These are phyloP conservation scores for Polylopha cassiicola DNA, from an alignment of 2,888 invertebrate species.

Conservation along the genomic window DNA sequence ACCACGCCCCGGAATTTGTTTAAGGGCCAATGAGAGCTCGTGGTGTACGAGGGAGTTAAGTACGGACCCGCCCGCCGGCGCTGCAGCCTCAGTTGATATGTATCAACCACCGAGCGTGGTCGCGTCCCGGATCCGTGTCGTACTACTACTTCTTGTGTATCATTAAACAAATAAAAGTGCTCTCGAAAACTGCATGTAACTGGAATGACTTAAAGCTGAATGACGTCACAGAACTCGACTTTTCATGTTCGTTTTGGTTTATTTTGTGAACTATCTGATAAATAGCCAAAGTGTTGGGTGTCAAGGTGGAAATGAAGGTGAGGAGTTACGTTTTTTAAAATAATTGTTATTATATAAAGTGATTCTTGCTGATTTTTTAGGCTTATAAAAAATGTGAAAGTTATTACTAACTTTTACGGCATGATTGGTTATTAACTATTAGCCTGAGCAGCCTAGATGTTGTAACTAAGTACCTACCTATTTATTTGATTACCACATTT, in stretches of 20 bases:
- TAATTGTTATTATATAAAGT: no score
- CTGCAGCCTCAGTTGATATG: constrained; percentile 44
- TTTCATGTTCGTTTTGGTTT: constrained; percentile 40
- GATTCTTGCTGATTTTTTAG: no score
- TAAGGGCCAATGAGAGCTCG: constrained; percentile 38
- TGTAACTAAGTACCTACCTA: no score
- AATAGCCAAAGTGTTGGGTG: constrained; percentile 55
- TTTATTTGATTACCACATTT: no score
- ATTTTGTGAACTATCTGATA: constrained; percentile 41
- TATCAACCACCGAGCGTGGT: constrained; percentile 42
- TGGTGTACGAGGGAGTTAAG: constrained; percentile 24
- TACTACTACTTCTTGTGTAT: constrained; percentile 14
- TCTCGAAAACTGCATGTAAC: constrained; percentile 12
- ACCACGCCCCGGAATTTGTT: constrained; percentile 31
- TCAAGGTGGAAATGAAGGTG: constrained; percentile 68
- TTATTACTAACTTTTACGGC: no score
- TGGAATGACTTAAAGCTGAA: constrained; percentile 39
- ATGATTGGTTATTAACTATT: no score
- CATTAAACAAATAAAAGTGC: constrained; percentile 8
- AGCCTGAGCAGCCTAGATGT: no score
- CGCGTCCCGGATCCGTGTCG: constrained; percentile 30
- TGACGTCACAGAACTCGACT: constrained; percentile 29
- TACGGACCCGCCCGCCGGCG: constrained; percentile 16
- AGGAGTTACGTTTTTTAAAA: constrained; percentile 26
- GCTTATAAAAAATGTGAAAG: no score